Percentiles rank a stretch among this genome's conserved stretches.
Evolutionary conservation across 2,888 invertebrate species (phyloP).

Genomic region (Pollenia angustigena): DNA sequence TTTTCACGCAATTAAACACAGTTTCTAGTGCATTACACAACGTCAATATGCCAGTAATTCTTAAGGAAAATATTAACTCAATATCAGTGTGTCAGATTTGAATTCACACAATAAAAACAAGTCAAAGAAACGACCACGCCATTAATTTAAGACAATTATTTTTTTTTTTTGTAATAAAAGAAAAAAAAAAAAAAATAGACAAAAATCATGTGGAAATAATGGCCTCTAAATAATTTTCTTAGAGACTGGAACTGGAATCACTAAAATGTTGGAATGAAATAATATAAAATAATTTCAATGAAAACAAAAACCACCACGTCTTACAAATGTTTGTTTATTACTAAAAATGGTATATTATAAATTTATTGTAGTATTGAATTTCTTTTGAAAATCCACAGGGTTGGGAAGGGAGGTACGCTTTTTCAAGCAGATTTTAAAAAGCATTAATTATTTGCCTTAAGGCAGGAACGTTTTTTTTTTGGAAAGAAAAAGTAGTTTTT

Average conservation of each 20-base stretch:
- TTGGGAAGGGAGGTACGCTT: no score
- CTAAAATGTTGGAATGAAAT: background rate
- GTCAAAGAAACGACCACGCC: constrained; percentile 4
- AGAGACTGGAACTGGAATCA: constrained; percentile 9
- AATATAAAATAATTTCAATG: background rate
- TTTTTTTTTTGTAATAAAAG: background rate
- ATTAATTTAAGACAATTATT: background rate
- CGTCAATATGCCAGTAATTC: no score
- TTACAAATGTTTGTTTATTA: constrained; percentile 50
- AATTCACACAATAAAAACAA: background rate
- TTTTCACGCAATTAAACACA: no score
- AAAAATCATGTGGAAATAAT: constrained; percentile 4
- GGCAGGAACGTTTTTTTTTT: no score
- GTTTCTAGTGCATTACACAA: no score
- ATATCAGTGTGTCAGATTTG: background rate
- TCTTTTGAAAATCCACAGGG: no score
- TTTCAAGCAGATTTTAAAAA: no score
- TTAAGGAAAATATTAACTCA: no score
- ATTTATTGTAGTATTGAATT: constrained; percentile 9
- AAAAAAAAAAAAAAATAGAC: background rate
- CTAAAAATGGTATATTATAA: constrained; percentile 1
- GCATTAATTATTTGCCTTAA: no score
- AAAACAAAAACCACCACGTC: constrained; percentile 3
- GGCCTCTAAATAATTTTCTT: background rate
- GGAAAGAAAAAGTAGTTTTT: no score